These are phyloP conservation scores for Trematocara unimaculatum DNA, from an alignment of 2,113 vertebrate species.

Conservation along the genomic window DNA sequence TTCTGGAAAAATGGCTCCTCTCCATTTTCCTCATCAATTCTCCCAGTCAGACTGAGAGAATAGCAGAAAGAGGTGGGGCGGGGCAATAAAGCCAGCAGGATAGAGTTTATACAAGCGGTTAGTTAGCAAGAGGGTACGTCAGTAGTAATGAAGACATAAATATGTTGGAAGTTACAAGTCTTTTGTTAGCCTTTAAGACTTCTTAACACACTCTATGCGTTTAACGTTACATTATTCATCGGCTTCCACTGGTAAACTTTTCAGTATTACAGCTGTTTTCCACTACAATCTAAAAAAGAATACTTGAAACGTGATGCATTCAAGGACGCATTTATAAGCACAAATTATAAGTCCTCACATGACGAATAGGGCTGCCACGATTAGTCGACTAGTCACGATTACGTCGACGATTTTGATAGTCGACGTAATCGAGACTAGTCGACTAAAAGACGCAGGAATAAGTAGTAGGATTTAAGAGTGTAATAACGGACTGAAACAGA, in stretches of 20 bases:
- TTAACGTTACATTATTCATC: background rate
- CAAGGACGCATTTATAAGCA: background rate
- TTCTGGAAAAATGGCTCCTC: constrained; percentile 58
- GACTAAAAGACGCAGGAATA: no score
- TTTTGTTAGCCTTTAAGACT: background rate
- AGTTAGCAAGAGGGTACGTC: background rate
- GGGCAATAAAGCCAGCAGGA: background rate
- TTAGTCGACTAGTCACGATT: no score
- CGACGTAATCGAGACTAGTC: no score
- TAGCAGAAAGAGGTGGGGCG: background rate
- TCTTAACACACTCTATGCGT: background rate
- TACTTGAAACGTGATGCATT: background rate
- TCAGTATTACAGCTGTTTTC: background rate
- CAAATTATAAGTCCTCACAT: background rate
- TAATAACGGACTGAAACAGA: no score
- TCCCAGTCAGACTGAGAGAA: constrained; percentile 61
- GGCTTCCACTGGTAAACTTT: background rate
- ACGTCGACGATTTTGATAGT: no score
- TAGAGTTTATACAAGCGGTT: background rate
- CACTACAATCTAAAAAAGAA: background rate
- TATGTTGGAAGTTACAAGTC: background rate
- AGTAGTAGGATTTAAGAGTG: no score
- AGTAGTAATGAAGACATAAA: background rate
- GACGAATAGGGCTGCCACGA: no score
- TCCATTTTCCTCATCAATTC: constrained; percentile 54